phyloP scores from a whole-genome alignment of 2,888 invertebrate species.

The Mylabris sibirica region DNA sequence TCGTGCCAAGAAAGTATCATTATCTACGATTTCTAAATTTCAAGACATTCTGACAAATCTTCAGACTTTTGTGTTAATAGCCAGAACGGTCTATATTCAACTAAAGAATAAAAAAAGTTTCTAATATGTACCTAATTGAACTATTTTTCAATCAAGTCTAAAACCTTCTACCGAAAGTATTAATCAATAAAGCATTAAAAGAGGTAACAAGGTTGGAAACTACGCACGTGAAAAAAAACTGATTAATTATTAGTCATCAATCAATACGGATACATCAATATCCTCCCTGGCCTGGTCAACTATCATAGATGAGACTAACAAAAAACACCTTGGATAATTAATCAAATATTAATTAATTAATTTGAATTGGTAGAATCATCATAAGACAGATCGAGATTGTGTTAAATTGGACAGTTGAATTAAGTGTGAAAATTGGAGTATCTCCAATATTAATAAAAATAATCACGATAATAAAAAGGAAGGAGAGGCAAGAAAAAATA shows the following conservation, averaged over 20 bases:
- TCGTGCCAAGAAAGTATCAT: too few species aligned
- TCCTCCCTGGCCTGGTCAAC: background rate
- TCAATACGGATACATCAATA: background rate
- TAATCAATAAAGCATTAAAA: background rate
- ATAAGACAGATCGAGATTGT: background rate
- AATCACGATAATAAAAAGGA: background rate
- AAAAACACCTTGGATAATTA: background rate
- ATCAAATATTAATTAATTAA: background rate
- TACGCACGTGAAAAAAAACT: background rate
- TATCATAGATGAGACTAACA: too few species aligned
- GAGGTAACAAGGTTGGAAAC: background rate
- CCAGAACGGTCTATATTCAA: too few species aligned
- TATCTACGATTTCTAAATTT: too few species aligned
- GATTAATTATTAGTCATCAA: background rate
- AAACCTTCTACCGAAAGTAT: too few species aligned
- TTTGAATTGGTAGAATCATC: background rate
- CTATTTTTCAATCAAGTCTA: too few species aligned
- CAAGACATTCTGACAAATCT: too few species aligned
- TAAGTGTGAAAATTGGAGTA: background rate
- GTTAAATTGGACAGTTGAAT: background rate
- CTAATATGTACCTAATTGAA: too few species aligned
- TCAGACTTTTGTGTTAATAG: too few species aligned
- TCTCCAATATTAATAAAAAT: constrained; percentile 12
- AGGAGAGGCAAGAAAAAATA: background rate
- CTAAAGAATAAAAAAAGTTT: too few species aligned